These are phyloP conservation scores for Rhadina sibilatrix DNA, from an alignment of 2,113 vertebrate genomes.

Conservation along the genomic window DNA sequence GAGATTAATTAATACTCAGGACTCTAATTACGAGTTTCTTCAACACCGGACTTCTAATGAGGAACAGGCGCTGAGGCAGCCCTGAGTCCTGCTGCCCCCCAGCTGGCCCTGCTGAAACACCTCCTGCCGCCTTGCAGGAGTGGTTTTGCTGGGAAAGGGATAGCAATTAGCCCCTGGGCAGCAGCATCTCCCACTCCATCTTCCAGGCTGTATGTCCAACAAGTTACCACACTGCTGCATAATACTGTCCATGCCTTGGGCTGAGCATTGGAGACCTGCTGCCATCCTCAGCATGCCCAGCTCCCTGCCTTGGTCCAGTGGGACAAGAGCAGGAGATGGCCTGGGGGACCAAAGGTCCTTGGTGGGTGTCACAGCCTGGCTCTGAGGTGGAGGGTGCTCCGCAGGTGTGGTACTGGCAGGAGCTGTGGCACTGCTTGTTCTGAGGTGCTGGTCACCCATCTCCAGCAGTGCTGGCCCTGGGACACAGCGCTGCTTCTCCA, in stretches of 20 bases:
- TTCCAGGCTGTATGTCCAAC: background rate
- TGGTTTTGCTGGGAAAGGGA: background rate
- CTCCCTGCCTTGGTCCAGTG: background rate
- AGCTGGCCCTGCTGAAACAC: background rate
- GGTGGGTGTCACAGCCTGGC: background rate
- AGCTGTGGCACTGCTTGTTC: background rate
- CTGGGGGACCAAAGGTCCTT: background rate
- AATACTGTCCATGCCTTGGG: rapidly evolving
- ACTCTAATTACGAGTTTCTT: constrained; percentile 50
- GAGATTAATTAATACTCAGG: constrained; percentile 59
- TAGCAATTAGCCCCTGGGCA: background rate
- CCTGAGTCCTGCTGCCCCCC: background rate
- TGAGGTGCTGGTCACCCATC: background rate
- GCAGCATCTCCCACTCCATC: background rate
- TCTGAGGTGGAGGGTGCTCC: background rate
- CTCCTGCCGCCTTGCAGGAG: background rate
- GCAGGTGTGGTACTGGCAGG: background rate
- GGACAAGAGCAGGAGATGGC: background rate
- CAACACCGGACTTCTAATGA: constrained; percentile 2
- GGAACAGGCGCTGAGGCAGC: background rate
- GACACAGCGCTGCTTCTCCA: background rate
- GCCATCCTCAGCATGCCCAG: background rate
- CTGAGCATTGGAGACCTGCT: rapidly evolving
- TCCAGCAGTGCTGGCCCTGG: background rate
- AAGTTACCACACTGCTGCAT: background rate